Evolutionary conservation across 2,888 invertebrate species (phyloP).

Genomic region (Chaetogeoica ovagalla): DNA sequence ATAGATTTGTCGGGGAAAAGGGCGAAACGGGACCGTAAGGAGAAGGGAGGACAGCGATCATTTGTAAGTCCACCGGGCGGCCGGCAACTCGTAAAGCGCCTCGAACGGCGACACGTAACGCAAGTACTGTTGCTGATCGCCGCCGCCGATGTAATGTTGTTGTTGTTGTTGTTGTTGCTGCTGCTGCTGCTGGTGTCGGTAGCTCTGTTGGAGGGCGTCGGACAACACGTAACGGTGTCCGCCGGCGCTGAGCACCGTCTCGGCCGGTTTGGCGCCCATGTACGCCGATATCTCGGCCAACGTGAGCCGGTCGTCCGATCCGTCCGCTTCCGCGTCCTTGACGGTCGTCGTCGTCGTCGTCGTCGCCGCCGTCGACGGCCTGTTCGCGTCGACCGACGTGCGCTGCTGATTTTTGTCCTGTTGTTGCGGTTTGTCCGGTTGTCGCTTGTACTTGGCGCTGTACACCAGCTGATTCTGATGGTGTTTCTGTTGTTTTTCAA

Average conservation of each 20-base stretch:
- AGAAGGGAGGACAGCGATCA: not conserved
- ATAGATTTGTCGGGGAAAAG: not conserved
- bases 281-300: slow-evolving; percentile 44
- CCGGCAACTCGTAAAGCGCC: slow-evolving; percentile 36
- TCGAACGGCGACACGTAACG: slow-evolving; percentile 46
- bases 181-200: slow-evolving; percentile 14
- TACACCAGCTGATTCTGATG: slow-evolving; percentile 24
- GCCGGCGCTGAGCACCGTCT: slow-evolving; percentile 41
- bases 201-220: slow-evolving; percentile 39
- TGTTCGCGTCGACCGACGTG: not conserved
- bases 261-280: slow-evolving; percentile 44
- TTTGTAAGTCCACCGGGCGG: slow-evolving; percentile 36
- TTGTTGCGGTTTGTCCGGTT: slow-evolving; percentile 17
- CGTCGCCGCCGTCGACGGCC: not conserved
- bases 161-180: not conserved
- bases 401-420: not conserved
- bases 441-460: slow-evolving; percentile 16
- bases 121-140: slow-evolving; percentile 13
- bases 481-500: slow-evolving; percentile 33
- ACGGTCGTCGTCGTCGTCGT: not conserved
- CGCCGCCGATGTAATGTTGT: not conserved
- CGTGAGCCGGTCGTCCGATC: slow-evolving; percentile 36
- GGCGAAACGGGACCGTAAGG: not conserved
- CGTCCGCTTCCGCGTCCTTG: slow-evolving; percentile 37
- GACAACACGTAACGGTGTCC: slow-evolving; percentile 48